Percentiles rank a stretch among this genome's conserved stretches.
Evolutionary conservation across 1,140 invertebrate genomes (phyloP).

Genomic region (Hycleus cichorii): DNA sequence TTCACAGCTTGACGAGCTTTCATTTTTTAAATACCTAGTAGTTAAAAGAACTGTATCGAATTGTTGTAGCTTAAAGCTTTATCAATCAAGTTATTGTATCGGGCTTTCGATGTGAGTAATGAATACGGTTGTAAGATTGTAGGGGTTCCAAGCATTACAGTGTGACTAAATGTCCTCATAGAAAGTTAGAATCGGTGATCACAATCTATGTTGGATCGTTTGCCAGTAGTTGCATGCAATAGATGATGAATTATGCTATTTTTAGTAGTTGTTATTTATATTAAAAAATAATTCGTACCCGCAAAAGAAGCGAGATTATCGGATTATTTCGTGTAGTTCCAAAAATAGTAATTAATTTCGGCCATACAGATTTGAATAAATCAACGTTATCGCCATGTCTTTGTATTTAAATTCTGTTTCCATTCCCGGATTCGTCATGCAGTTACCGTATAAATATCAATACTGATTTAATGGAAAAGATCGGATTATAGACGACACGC

Average conservation of each 20-base stretch:
- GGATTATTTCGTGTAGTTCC: conserved; percentile 10
- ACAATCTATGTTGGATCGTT: conserved; percentile 1
- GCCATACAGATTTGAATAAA: conserved; percentile 10
- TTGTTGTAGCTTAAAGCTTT: background rate
- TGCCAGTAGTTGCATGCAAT: conserved; percentile 13
- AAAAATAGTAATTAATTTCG: conserved; percentile 11
- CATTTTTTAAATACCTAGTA: no score
- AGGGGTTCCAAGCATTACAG: conserved; percentile 4
- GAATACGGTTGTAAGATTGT: background rate
- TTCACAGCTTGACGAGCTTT: no score
- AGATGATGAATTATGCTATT: conserved; percentile 7
- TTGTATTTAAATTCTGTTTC: conserved; percentile 16
- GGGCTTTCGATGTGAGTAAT: conserved; percentile 12
- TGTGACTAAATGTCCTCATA: conserved; percentile 14
- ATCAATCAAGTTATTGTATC: conserved; percentile 11
- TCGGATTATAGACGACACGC: conserved; percentile 12
- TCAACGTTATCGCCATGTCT: conserved; percentile 15
- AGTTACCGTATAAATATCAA: conserved; percentile 16
- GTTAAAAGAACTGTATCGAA: no score
- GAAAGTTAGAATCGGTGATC: no score
- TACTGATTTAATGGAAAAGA: conserved; percentile 13
- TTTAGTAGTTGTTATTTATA: background rate
- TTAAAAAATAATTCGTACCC: background rate
- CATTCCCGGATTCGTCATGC: conserved; percentile 12
- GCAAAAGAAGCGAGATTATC: background rate